Evolutionary conservation across 2,888 invertebrate species (phyloP).

Genomic region (Leptopilina syphax): DNA sequence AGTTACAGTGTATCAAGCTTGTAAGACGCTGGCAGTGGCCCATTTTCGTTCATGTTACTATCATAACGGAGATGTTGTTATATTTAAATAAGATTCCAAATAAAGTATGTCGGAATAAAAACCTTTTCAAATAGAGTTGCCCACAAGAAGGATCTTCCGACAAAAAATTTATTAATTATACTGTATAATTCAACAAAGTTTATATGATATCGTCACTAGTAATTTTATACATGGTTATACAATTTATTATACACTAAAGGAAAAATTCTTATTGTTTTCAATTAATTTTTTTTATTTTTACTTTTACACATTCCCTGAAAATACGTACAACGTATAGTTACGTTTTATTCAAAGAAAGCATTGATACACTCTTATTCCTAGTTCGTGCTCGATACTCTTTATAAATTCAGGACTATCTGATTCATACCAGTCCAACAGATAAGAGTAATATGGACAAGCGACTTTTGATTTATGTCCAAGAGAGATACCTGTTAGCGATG

Average conservation of each 20-base stretch:
- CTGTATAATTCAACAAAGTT: not conserved
- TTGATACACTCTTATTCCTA: not conserved
- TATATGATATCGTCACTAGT: no score
- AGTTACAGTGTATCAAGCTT: slow-evolving; percentile 42
- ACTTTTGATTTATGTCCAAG: slow-evolving; percentile 30
- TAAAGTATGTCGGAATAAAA: not conserved
- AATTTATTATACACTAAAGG: no score
- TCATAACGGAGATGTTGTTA: slow-evolving; percentile 27
- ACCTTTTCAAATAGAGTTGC: not conserved
- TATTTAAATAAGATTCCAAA: slow-evolving; percentile 33
- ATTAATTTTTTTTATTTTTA: not conserved
- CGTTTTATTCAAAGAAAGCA: not conserved
- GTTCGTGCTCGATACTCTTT: slow-evolving; percentile 5
- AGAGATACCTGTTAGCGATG: slow-evolving; percentile 13
- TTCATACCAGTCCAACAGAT: slow-evolving; percentile 10
- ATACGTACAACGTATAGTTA: not conserved
- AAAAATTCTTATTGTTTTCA: not conserved
- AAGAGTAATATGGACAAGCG: slow-evolving; percentile 25
- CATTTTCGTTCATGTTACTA: slow-evolving; percentile 65
- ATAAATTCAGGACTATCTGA: slow-evolving; percentile 3
- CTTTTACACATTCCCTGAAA: not conserved
- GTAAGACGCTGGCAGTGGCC: slow-evolving; percentile 61
- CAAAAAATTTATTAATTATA: not conserved
- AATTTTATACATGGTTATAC: no score
- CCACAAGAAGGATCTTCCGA: not conserved